Evolutionary conservation across 1,140 invertebrate species (phyloP).

Genomic region (Leptopilina boulardi): DNA sequence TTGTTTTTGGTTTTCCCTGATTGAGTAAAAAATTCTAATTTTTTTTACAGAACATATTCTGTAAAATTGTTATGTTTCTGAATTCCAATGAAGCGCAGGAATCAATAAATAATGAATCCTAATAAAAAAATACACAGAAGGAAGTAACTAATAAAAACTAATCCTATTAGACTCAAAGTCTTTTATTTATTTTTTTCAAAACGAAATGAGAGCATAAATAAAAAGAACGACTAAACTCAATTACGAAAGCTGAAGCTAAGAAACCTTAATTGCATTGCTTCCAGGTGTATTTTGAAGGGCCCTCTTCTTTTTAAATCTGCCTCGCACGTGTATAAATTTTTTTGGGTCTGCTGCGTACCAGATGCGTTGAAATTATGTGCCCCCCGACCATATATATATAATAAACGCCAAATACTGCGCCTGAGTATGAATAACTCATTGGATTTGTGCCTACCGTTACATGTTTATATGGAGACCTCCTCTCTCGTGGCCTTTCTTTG

Average conservation of each 20-base stretch:
- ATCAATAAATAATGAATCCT: no score
- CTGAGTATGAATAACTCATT: conserved; percentile 23
- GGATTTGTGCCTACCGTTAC: conserved; percentile 14
- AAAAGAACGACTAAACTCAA: neutral
- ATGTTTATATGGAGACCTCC: conserved; percentile 19
- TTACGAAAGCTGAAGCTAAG: neutral
- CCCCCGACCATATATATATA: no score
- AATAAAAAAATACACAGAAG: neutral
- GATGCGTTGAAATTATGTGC: conserved; percentile 17
- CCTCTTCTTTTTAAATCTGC: conserved; percentile 14
- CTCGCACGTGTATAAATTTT: neutral
- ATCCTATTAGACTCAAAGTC: neutral
- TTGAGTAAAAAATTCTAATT: no score
- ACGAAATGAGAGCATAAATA: neutral
- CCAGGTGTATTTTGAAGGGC: neutral
- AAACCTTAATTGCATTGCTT: conserved; percentile 22
- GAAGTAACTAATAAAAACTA: neutral
- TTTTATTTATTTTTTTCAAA: neutral
- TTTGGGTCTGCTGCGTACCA: conserved; percentile 11
- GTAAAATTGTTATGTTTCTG: no score
- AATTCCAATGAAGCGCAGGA: no score
- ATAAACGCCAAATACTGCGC: neutral
- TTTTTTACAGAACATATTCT: no score
- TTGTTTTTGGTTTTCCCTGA: no score
- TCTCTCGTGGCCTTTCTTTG: conserved; percentile 8